Conservation (phyloP, 2,797 vertebrate species). For the Phyllotis vaccarum region DNA sequence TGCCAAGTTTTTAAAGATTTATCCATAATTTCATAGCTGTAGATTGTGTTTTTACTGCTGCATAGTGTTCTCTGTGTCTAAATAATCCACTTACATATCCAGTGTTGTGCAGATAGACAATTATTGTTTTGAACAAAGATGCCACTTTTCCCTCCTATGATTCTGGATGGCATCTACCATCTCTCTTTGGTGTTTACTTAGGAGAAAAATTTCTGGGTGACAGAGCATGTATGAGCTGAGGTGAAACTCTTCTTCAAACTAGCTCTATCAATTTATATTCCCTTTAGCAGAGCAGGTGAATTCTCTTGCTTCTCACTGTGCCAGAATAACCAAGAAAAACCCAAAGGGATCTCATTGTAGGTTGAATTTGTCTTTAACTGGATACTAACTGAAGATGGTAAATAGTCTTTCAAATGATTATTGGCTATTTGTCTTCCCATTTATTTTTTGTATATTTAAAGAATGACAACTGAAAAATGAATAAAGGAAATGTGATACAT, state of each 20-base stretch:
- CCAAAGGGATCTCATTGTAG: neutral
- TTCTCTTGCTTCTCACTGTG: neutral
- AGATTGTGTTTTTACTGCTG: neutral
- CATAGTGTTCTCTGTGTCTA: neutral
- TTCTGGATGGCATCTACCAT: neutral
- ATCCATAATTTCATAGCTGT: neutral
- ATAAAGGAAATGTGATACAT: too few relatives aligned
- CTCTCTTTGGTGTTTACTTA: neutral
- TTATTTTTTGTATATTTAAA: neutral
- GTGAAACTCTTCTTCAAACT: neutral
- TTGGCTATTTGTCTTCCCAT: neutral
- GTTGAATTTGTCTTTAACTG: neutral
- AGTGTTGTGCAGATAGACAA: neutral
- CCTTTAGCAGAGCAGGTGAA: neutral
- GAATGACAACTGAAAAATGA: neutral
- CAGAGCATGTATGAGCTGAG: neutral
- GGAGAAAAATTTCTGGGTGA: neutral
- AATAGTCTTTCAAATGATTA: neutral
- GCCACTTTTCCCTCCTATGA: neutral
- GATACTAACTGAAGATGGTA: neutral
- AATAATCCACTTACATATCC: neutral
- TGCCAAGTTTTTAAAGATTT: neutral
- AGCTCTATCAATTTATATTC: neutral
- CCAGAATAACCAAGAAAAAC: neutral
- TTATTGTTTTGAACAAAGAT: neutral